A percentile compares a stretch with the other conserved stretches of the same genome.
phyloP scores from a whole-genome alignment of 2,797 vertebrate genomes.

The Sebastiscus albofasciatus region DNA sequence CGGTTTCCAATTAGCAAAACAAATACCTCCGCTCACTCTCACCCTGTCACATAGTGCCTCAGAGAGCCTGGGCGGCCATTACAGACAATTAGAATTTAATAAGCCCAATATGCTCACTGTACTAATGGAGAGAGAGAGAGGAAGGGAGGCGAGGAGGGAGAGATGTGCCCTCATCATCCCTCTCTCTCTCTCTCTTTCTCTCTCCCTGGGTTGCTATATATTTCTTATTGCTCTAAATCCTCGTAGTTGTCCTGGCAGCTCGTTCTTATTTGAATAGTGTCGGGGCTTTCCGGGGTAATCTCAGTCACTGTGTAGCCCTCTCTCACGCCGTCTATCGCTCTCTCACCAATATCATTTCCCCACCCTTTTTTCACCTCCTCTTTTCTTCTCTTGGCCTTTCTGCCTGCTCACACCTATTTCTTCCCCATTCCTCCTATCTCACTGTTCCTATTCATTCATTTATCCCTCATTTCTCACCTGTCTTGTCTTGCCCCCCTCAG shows the following conservation, averaged over 20 bases:
- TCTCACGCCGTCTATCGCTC: not conserved
- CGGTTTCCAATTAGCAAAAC: conserved; percentile 83
- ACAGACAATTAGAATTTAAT: conserved; percentile 85
- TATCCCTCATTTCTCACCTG: conserved; percentile 54
- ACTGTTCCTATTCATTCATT: conserved; percentile 29
- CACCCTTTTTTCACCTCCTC: conserved; percentile 33
- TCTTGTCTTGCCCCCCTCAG: not conserved
- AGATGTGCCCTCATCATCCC: conserved; percentile 56
- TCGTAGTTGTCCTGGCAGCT: conserved; percentile 64
- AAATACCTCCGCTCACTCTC: conserved; percentile 77
- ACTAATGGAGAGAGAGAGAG: conserved; percentile 73
- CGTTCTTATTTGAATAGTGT: conserved; percentile 70
- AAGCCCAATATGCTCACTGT: conserved; percentile 81
- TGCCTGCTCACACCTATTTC: conserved; percentile 33
- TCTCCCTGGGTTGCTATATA: conserved; percentile 45
- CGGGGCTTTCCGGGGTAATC: conserved; percentile 56
- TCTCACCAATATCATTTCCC: conserved; percentile 43
- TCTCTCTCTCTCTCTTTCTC: conserved; percentile 20
- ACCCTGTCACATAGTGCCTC: conserved; percentile 71
- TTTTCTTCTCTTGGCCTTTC: conserved; percentile 20
- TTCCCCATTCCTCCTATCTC: conserved; percentile 12
- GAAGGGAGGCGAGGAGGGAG: conserved; percentile 41
- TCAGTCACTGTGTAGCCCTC: conserved; percentile 1
- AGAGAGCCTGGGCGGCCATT: conserved; percentile 77
- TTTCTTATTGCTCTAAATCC: conserved; percentile 73